Evolutionary conservation across 2,797 vertebrate species (phyloP).

Genomic region (Peromyscus eremicus): DNA sequence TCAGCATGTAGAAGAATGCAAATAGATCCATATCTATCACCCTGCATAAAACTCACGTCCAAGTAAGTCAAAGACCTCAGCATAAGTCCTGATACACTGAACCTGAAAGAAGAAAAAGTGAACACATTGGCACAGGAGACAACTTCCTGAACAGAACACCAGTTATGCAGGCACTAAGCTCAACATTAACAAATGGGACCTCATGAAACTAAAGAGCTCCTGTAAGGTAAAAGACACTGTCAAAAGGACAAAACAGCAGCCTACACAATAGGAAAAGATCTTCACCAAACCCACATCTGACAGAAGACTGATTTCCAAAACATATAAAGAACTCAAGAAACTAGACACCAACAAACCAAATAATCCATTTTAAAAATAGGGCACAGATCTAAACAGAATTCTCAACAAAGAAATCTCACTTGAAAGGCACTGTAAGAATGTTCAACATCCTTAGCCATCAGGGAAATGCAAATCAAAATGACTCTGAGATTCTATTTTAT

Average conservation of each 20-base stretch:
- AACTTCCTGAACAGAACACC: not conserved
- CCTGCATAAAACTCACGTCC: too few species aligned
- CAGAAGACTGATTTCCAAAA: not conserved
- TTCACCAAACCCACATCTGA: not conserved
- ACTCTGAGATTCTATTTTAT: not conserved
- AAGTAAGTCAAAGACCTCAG: too few species aligned
- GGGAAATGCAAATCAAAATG: not conserved
- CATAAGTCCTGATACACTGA: too few species aligned
- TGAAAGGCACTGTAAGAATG: not conserved
- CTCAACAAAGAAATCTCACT: not conserved
- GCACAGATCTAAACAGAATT: not conserved
- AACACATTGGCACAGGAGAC: not conserved
- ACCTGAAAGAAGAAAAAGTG: too few species aligned
- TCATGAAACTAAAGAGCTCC: not conserved
- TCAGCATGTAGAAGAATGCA: too few species aligned
- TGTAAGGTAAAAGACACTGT: not conserved
- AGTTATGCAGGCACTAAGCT: not conserved
- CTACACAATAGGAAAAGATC: not conserved
- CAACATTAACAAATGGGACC: not conserved
- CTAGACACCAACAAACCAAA: not conserved
- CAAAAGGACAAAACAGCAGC: not conserved
- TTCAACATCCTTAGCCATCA: not conserved
- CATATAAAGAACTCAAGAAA: not conserved
- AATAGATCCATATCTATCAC: too few species aligned
- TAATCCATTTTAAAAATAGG: not conserved